Evolutionary conservation across 2,888 invertebrate species (phyloP), one percentile per base, ranked within the genome.

Genomic region (Blastobasis lacticolella): DNA sequence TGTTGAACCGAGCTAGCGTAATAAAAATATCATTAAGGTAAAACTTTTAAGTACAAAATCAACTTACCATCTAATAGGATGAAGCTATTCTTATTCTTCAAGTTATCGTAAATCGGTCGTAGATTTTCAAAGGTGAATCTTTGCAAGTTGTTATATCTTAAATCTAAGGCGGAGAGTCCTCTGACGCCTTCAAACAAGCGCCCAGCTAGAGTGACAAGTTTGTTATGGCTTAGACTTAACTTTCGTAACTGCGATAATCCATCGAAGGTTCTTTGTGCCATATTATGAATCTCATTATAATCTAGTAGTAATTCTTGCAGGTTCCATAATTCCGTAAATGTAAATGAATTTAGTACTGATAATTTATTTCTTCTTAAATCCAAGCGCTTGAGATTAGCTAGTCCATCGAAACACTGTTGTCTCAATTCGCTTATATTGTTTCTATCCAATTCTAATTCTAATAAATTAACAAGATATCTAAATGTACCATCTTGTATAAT

Each of bases 401-500:
- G 84, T 2, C 95, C 95, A 59, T 92, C 90, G 71, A 95, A 95
- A 56, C 93, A 93, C 66, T 94, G 94, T 56, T 92, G 91, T 49
- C 93, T 94, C 58, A 95, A 82, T 49, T 93, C 92, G 60, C 91
- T 91, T 63, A 96, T 91, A 68, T 92, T 92, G 83, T 93, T 95
- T 63, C 90, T 90, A 72, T 94, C 94, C 67, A 97, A 81, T 75
- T 97, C 95, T 61, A 98, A 81, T 60, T 94, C 94, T 50, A 93
- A 89, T 56, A 97, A 87, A 64, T 94, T 92, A 5, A 91, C 90
- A 67, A 95, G 87, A 64, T 93, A 91, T 65, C 90, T 89, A 69
- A 95, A 96, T 9, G 97, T 94, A 58, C 94, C 94, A 53, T 96
- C 95, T 63, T 97, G 97, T 55, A 97, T 90, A 38, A 92, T 89